These are phyloP conservation scores for Bufo bufo DNA, from an alignment of 2,113 vertebrate species.

Conservation along the genomic window DNA sequence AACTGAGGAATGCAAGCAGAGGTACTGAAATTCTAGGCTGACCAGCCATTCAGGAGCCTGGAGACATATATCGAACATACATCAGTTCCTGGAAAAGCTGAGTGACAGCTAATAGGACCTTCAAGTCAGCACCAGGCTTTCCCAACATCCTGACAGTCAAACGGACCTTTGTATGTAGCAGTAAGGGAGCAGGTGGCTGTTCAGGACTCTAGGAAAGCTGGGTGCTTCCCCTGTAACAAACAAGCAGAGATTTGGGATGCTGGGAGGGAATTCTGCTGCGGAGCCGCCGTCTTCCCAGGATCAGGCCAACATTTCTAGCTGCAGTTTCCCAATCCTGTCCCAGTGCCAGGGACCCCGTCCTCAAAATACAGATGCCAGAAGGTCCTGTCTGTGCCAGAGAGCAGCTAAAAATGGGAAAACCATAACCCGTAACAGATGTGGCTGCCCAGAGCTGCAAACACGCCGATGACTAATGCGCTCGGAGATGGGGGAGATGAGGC, in stretches of 20 bases:
- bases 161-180: no score
- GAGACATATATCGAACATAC: no score
- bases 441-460: constrained; percentile 35
- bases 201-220: not conserved
- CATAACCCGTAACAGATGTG: constrained; percentile 51
- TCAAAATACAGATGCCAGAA: constrained; percentile 13
- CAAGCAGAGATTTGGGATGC: no score
- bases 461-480: constrained; percentile 5
- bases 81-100: no score
- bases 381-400: constrained; percentile 4
- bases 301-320: not conserved
- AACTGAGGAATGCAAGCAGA: no score
- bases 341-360: constrained; percentile 13
- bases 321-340: not conserved
- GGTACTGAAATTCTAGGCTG: no score
- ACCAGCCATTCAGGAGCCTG: no score
- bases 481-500: not conserved
- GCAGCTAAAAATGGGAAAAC: constrained; percentile 31
- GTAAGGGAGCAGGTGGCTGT: not conserved
- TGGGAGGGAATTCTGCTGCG: not conserved
- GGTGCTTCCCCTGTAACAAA: not conserved
- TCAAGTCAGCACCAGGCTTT: no score
- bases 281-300: not conserved
- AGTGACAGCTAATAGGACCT: no score
- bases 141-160: no score